A percentile compares a stretch with the other conserved stretches of the same genome.
These are phyloP conservation scores for Eupithecia insigniata DNA, from an alignment of 2,888 invertebrate genomes.

Conservation along the genomic window DNA sequence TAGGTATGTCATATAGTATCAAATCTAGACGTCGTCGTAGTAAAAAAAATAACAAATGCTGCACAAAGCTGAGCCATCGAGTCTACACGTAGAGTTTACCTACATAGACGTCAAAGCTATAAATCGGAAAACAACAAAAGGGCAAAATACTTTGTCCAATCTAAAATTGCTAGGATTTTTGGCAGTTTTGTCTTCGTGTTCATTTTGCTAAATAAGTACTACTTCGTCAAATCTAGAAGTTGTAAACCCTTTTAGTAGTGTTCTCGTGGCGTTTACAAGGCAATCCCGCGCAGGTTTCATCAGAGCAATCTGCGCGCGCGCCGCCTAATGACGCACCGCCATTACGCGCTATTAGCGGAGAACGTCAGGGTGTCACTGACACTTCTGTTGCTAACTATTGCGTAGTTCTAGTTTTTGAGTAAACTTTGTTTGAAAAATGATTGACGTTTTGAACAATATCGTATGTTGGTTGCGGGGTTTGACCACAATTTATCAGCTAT, in stretches of 20 bases:
- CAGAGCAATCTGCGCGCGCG: slow-evolving; percentile 74
- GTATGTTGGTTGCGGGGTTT: background rate
- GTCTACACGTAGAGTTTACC: background rate
- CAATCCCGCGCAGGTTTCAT: slow-evolving; percentile 66
- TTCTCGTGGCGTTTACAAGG: slow-evolving; percentile 69
- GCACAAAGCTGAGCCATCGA: background rate
- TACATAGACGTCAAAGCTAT: background rate
- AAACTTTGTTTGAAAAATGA: slow-evolving; percentile 5
- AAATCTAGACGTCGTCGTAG: background rate
- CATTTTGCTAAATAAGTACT: background rate
- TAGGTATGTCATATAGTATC: background rate
- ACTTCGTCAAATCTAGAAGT: slow-evolving; percentile 4
- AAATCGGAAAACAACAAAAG: background rate
- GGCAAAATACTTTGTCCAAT: background rate
- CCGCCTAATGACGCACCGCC: slow-evolving; percentile 51
- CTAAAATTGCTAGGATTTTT: background rate
- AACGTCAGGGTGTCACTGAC: slow-evolving; percentile 46
- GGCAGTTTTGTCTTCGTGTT: background rate
- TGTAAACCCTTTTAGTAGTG: slow-evolving; percentile 2
- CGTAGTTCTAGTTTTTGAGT: slow-evolving; percentile 8
- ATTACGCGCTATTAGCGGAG: slow-evolving; percentile 74
- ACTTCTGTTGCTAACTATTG: slow-evolving; percentile 37
- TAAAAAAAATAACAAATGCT: background rate
- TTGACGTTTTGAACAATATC: background rate
- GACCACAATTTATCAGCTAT: background rate